These are phyloP conservation scores for Lithophane ornitopus DNA, from an alignment of 2,888 invertebrate genomes.

Conservation along the genomic window DNA sequence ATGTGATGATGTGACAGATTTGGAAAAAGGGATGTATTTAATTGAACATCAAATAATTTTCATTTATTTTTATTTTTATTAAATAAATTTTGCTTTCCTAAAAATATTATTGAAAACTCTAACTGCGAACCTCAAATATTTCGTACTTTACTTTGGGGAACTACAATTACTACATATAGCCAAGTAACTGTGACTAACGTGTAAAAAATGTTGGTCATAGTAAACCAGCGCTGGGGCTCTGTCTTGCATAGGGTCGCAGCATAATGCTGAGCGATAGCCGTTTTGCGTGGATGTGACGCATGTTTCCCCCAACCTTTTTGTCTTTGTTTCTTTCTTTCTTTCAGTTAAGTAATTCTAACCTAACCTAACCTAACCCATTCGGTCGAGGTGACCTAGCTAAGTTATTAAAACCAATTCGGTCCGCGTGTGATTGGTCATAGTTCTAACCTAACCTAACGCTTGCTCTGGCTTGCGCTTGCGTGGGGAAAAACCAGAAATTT, in stretches of 20 bases:
- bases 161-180: neutral
- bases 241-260: too few species aligned
- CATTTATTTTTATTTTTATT: too few species aligned
- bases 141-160: neutral
- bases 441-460: neutral
- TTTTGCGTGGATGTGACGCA: too few species aligned
- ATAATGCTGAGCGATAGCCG: too few species aligned
- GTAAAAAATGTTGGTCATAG: too few species aligned
- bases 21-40: neutral
- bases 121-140: neutral
- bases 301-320: too few species aligned
- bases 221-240: too few species aligned
- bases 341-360: too few species aligned
- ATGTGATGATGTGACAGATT: neutral
- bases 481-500: too few species aligned
- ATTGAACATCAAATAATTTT: neutral
- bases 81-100: too few species aligned
- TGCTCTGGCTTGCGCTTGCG: too few species aligned
- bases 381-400: neutral
- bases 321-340: too few species aligned
- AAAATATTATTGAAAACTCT: neutral
- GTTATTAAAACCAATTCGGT: neutral
- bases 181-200: neutral
- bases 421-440: neutral
- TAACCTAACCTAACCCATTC: neutral